Base-by-base conservation (phyloP, 1,140 invertebrate species). In the Zaprionus gabonicus region DNA sequence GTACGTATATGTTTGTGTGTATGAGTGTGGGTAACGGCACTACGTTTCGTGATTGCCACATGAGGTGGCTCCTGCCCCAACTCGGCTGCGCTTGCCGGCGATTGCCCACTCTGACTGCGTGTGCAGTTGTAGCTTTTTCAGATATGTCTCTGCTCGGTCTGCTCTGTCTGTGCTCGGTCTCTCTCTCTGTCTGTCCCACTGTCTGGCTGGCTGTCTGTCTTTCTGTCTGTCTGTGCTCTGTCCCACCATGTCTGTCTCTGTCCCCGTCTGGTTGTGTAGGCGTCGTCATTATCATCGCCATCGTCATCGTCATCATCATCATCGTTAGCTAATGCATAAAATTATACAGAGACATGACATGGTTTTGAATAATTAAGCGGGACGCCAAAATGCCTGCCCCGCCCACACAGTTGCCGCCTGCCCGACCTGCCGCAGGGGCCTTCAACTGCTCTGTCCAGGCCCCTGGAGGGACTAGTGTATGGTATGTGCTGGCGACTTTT, bases 331-430 rank as follows among this genome's bases (percentile, higher is more conserved):
- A 88, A 87, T 92, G 87, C 91, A 92, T 91, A 92, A 88, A 92
- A 92, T 92, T 92, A 92, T 92, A 85, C 82, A 82, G 76, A 83
- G 82, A 92, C 87, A 92, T 91, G 91, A 92, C 91, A 92, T 92
- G 91, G 84, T 90, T 92, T 92, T 91, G 87, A 92, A 92, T 92
- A 92, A 92, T 92, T 92, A 92, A 92, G 90, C 83, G 84, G 78
- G 80, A 84, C 84, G 71, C 57, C 75, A 69, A 80, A 80, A 70
- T 75, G 66, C 41, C 56, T 51, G 59, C 44, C 12, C 34, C 28
- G n/a, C 38, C 31, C n/a, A 20, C 12, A 17, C 41, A 38, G 12
- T 13, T 15, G 1, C 25, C 28, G 34, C 25, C 44, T 20, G 20
- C 20, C 1, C 20, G 17, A 15, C 66, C 15, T 38, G 17, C 7